A percentile compares a stretch with the other conserved stretches of the same genome.
phyloP scores from a whole-genome alignment of 2,888 invertebrate genomes.

The Platycheirus rosarum region DNA sequence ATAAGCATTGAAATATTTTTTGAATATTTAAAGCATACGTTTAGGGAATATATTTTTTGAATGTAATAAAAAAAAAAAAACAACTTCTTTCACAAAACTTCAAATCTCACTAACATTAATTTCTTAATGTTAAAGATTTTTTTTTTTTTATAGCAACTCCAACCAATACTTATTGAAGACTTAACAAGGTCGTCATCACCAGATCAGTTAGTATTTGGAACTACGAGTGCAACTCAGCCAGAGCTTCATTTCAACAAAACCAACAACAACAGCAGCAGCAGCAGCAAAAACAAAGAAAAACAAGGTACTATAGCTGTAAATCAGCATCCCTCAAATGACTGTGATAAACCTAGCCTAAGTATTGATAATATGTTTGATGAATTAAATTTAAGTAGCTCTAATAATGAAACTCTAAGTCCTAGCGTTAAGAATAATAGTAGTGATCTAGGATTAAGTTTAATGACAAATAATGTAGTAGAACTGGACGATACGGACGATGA shows the following conservation, averaged over 20 bases:
- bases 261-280: background rate
- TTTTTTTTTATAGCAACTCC: slow-evolving; percentile 21
- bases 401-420: slow-evolving; percentile 38
- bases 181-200: slow-evolving; percentile 27
- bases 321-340: slow-evolving; percentile 65
- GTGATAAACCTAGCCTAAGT: slow-evolving; percentile 62
- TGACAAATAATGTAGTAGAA: background rate
- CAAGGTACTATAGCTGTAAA: slow-evolving; percentile 59
- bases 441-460: slow-evolving; percentile 29
- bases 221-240: background rate
- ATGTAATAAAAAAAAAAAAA: too few species aligned
- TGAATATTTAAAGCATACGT: too few species aligned
- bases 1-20: too few species aligned
- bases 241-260: background rate
- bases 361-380: slow-evolving; percentile 16
- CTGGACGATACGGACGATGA: slow-evolving; percentile 8
- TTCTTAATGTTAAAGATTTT: too few species aligned
- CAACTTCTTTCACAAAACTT: too few species aligned
- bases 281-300: slow-evolving; percentile 15
- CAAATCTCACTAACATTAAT: too few species aligned
- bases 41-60: too few species aligned
- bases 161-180: slow-evolving; percentile 18
- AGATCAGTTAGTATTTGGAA: slow-evolving; percentile 6
- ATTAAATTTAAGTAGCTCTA: slow-evolving; percentile 40
- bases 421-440: slow-evolving; percentile 45